These are phyloP conservation scores for Pristionchus mayeri DNA, from an alignment of 2,888 invertebrate species.

Conservation along the genomic window DNA sequence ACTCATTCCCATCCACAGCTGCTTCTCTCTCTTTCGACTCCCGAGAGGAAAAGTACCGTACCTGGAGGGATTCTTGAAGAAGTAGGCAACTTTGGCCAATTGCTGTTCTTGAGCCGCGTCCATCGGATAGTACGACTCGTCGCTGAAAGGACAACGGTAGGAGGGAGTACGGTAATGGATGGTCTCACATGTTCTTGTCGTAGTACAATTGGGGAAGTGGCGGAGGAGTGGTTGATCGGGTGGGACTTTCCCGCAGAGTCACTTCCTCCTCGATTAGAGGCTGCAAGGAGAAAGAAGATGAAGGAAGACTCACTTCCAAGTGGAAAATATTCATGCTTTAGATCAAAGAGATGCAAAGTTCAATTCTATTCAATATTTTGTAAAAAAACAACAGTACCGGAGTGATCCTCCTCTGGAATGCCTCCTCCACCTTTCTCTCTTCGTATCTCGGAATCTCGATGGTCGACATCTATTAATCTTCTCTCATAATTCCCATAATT, in stretches of 20 bases:
- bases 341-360: too few species aligned
- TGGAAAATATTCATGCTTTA: too few species aligned
- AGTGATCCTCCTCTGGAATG: constrained; percentile 23
- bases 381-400: too few species aligned
- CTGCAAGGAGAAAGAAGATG: too few species aligned
- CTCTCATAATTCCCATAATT: constrained; percentile 35
- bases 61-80: constrained; percentile 47
- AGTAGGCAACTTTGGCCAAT: constrained; percentile 48
- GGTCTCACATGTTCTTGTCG: constrained; percentile 43
- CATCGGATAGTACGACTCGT: constrained; percentile 44
- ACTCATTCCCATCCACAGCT: not conserved
- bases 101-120: constrained; percentile 48
- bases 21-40: too few species aligned
- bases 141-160: too few species aligned
- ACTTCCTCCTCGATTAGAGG: constrained; percentile 45
- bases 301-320: too few species aligned
- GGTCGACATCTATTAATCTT: constrained; percentile 43
- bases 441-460: constrained; percentile 45
- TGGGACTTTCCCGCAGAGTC: not conserved
- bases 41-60: constrained; percentile 4
- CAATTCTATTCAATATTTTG: too few species aligned
- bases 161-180: constrained; percentile 30
- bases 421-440: not conserved
- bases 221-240: constrained; percentile 17
- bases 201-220: constrained; percentile 16